Base-by-base conservation (phyloP, 1,140 invertebrate genomes). In the Berghia stephanieae region DNA sequence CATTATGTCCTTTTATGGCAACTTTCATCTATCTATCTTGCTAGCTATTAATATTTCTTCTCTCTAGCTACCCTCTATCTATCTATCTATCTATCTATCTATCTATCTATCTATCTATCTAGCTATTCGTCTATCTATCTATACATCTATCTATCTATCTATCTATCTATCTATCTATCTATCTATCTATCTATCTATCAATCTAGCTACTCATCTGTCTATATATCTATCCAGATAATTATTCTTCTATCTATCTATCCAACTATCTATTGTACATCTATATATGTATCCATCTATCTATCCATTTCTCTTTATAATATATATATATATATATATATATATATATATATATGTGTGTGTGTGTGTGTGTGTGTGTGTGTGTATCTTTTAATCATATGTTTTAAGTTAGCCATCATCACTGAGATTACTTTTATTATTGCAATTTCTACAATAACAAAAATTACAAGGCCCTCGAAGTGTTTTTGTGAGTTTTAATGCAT, bases 291-390 rank as follows among this genome's bases (percentile, higher is more conserved):
- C 8, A 10, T 63, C 8, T 10, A 18, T 27, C 8, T 16, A 18
- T 8, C 10, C 31, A 63, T 27, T 63, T 8, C 8, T 63, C 16
- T 16, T 10, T 63, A 10, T 10, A 18, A 21, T 63, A 67, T 67
- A 38, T 67, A 34, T 67, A 67, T 67, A 67, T 67, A 67, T 67
- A 67, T 67, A 67, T 67, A 67, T 67, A 67, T 67, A 67, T 67
- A 63, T 63, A 63, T 63, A 63, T 63, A 63, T 63, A 63, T 63
- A 63, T 63, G 24, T 63, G 31, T 63, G 24, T 63, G 24, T 63
- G 31, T 63, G 31, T 63, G 24, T 63, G 31, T 63, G 31, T 63
- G 24, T 63, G 31, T 63, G 31, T 63, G 10, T 63, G 31, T 63
- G 31, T 63, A 63, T 63, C 16, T 63, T 38, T n/a, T 38, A 21